These are phyloP conservation scores for Carterocephalus palaemon DNA, from an alignment of 2,888 invertebrate species.

Conservation along the genomic window DNA sequence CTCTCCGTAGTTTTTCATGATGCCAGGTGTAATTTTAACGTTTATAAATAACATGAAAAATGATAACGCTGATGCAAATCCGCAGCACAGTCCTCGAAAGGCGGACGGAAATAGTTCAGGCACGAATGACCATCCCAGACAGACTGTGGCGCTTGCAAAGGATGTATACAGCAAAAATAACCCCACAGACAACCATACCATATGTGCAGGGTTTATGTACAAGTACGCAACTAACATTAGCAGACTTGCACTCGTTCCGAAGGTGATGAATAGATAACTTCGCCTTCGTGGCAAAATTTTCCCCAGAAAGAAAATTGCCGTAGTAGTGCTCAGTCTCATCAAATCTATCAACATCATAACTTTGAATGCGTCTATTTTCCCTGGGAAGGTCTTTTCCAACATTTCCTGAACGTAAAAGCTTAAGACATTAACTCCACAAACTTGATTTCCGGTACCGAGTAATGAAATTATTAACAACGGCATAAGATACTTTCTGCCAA, in stretches of 20 bases:
- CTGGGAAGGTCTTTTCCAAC: conserved; percentile 43
- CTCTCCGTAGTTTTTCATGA: conserved; percentile 41
- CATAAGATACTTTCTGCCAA: conserved; percentile 38
- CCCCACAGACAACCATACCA: conserved; percentile 40
- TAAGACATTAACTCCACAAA: conserved; percentile 48
- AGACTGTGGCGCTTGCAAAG: conserved; percentile 38
- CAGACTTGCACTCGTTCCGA: conserved; percentile 35
- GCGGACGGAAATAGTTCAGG: conserved; percentile 50
- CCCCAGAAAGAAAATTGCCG: conserved; percentile 38
- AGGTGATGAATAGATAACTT: conserved; percentile 38
- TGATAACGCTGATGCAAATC: conserved; percentile 42
- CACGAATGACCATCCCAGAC: conserved; percentile 48
- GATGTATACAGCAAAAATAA: conserved; percentile 42
- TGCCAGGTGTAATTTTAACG: conserved; percentile 46
- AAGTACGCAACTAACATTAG: conserved; percentile 39
- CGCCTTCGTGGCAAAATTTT: conserved; percentile 41
- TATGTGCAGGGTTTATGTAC: conserved; percentile 34
- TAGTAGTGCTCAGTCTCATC: conserved; percentile 36
- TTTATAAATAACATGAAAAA: conserved; percentile 44
- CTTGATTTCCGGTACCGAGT: conserved; percentile 42
- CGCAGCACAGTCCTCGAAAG: conserved; percentile 51
- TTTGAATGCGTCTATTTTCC: conserved; percentile 41
- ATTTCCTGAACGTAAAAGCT: conserved; percentile 49
- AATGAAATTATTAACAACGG: conserved; percentile 42
- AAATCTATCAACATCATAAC: conserved; percentile 47